Conservation (phyloP, 2,113 vertebrate genomes). For the Alces alces region DNA sequence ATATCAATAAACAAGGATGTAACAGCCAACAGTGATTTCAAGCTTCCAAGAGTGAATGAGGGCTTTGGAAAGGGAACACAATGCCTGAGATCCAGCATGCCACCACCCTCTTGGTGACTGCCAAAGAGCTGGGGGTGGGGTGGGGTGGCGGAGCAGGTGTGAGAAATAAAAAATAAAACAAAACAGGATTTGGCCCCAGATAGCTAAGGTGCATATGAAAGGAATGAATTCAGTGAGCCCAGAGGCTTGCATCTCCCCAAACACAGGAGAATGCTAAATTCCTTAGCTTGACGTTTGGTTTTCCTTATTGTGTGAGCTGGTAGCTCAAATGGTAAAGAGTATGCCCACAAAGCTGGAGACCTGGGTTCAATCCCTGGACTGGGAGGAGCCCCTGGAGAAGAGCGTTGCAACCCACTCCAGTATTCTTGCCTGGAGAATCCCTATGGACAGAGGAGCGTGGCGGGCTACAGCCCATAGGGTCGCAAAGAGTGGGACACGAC, state of each 20-base stretch:
- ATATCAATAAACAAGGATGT: neutral
- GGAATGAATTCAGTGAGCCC: neutral
- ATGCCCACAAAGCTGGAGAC: rapidly evolving
- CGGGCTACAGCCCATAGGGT: neutral
- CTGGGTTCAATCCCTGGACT: neutral
- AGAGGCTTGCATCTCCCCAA: neutral
- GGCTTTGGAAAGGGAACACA: neutral
- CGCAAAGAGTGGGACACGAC: neutral
- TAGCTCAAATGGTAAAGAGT: neutral
- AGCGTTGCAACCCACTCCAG: neutral
- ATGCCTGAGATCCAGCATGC: neutral
- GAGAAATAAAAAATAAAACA: neutral
- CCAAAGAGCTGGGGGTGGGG: neutral
- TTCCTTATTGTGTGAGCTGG: neutral
- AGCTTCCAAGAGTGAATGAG: neutral
- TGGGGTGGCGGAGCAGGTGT: neutral
- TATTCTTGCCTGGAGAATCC: neutral
- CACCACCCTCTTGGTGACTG: neutral
- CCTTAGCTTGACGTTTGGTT: neutral
- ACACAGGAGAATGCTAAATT: neutral
- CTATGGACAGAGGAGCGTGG: neutral
- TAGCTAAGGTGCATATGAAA: neutral
- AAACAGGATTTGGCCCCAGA: neutral
- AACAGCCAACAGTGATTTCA: neutral
- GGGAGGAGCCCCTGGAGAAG: neutral